These are phyloP conservation scores for Astur gentilis DNA, from an alignment of 2,113 vertebrate genomes.

Conservation along the genomic window DNA sequence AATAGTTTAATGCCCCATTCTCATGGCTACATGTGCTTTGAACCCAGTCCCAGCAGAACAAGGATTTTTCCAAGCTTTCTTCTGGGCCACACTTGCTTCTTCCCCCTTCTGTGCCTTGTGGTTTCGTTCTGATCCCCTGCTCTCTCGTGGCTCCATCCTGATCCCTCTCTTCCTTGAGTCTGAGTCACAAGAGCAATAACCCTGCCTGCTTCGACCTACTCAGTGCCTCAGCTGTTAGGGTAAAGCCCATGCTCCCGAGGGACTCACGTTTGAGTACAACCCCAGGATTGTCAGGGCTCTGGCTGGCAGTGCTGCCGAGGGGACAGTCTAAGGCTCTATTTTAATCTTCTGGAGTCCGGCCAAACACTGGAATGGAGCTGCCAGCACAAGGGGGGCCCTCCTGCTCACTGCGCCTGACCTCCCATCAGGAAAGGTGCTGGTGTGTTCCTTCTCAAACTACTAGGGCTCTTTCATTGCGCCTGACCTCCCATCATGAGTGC, in stretches of 20 bases:
- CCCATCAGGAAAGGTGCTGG: constrained; percentile 65
- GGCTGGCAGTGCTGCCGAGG: constrained; percentile 50
- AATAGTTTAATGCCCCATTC: fast-evolving
- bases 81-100: neutral
- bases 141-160: constrained; percentile 37
- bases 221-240: constrained; percentile 58
- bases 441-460: constrained; percentile 60
- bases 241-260: constrained; percentile 34
- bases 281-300: constrained; percentile 60
- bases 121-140: neutral
- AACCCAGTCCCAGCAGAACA: neutral
- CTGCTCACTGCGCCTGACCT: constrained; percentile 58
- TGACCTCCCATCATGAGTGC: constrained; percentile 64
- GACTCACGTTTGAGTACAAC: constrained; percentile 65
- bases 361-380: constrained; percentile 60
- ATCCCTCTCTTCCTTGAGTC: constrained; percentile 18
- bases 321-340: constrained; percentile 69
- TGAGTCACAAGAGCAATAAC: constrained; percentile 31
- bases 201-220: constrained; percentile 12
- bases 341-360: constrained; percentile 61
- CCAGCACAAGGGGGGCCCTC: constrained; percentile 59
- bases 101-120: neutral
- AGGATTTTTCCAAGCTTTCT: neutral
- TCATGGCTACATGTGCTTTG: neutral
- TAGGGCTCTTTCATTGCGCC: constrained; percentile 61